Base-by-base conservation (phyloP, 2,113 vertebrate species). In the Amblyopsis rosae region DNA sequence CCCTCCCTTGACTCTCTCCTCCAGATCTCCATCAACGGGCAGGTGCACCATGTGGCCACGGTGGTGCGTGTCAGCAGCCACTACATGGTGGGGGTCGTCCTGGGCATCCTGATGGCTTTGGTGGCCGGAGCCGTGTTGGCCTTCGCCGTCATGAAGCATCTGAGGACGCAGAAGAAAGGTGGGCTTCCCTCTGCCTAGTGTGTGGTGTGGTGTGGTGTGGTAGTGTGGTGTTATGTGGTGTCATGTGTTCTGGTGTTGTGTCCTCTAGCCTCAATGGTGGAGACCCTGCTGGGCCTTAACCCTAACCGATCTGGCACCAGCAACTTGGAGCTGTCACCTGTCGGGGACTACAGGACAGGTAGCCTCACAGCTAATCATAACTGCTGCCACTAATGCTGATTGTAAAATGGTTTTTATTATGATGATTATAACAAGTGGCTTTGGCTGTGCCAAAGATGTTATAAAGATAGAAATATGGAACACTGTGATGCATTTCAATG, bases 121-220 rank as follows among this genome's bases (percentile, higher is more conserved):
- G 86, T 96, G 16, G 57, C 93, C 1, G 89, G 88, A 15, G 89
- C 89, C 0, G 59, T 95, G 80, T 87, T 93, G 73, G 75, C 84
- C 0, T 91, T 93, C 0, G 53, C 89, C 9, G 66, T 95, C 48
- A 89, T 95, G 90, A 95, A 79, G 81, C 90, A 92, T 80, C 76
- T 91, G 63, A 83, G 83, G 67, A 93, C 89, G 85, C 95, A 95
- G 83, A 94, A 92, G 62, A 84, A 78, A 79, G 95, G 96, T 96
- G 60, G 70, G 70, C 3, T 50, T 45, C 49, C 10, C 1, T 49
- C 62, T 60, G 1, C 60, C 13, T 46, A 46, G 15, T 59, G 19
- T 78, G 80, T 10, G 4, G 54, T 19, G 15, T 56, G 54, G 15
- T 56, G 54, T 55, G 12, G 54, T 10, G 16, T 6, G 9, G 16